phyloP scores from a whole-genome alignment of 2,888 invertebrate species.

The Diachrysia chrysitis region DNA sequence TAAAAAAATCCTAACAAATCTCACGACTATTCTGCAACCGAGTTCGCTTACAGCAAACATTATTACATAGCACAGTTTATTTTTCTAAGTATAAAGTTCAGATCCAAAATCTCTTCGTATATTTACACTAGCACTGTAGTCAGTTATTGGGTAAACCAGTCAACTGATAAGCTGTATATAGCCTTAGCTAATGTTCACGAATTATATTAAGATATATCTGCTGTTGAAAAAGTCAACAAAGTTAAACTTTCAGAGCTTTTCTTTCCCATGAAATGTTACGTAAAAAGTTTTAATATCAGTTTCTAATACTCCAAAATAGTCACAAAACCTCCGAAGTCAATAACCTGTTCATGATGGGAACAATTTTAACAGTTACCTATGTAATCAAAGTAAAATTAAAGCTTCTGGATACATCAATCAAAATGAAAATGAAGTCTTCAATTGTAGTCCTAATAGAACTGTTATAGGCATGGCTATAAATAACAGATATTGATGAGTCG shows the following conservation, averaged over 20 bases:
- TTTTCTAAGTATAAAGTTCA: too few relatives aligned
- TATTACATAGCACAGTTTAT: too few relatives aligned
- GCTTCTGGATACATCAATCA: conserved; percentile 41
- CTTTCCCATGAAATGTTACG: neutral
- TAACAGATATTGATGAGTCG: conserved; percentile 40
- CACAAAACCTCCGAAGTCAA: neutral
- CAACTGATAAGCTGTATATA: too few relatives aligned
- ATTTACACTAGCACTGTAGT: too few relatives aligned
- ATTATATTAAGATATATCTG: too few relatives aligned
- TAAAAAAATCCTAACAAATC: too few relatives aligned
- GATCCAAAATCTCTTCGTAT: too few relatives aligned
- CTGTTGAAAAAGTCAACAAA: too few relatives aligned
- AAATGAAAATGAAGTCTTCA: conserved; percentile 38
- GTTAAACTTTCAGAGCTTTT: neutral
- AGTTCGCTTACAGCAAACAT: too few relatives aligned
- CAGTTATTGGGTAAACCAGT: too few relatives aligned
- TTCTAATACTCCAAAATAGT: neutral
- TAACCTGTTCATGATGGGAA: conserved; percentile 25
- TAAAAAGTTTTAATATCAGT: neutral
- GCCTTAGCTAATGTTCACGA: too few relatives aligned
- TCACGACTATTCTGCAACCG: too few relatives aligned
- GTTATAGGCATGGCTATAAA: conserved; percentile 43
- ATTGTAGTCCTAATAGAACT: conserved; percentile 50
- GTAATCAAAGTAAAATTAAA: conserved; percentile 24
- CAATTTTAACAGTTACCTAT: conserved; percentile 16